These are phyloP conservation scores for Rhinolophus sinicus DNA, from an alignment of 2,113 vertebrate genomes.

Conservation along the genomic window DNA sequence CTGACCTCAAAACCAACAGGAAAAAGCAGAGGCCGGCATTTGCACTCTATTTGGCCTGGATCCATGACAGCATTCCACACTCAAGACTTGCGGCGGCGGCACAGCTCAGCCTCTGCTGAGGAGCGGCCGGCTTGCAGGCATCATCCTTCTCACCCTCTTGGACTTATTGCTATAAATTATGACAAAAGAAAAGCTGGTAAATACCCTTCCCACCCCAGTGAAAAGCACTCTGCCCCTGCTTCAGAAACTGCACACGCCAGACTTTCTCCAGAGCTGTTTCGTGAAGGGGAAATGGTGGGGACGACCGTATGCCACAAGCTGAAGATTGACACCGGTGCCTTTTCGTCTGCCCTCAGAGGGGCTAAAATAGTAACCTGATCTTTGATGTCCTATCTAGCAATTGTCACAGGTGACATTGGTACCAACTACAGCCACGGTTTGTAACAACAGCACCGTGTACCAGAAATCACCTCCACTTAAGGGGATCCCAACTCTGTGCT, in stretches of 20 bases:
- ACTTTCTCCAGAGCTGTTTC: not conserved
- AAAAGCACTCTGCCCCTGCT: not conserved
- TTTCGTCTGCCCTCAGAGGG: not conserved
- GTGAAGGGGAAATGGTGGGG: not conserved
- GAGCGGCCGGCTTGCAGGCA: not conserved
- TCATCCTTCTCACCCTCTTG: not conserved
- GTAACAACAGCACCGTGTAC: not conserved
- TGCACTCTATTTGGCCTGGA: constrained; percentile 54
- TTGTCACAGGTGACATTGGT: not conserved
- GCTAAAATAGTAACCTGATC: not conserved
- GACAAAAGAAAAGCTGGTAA: not conserved
- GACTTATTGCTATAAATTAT: not conserved
- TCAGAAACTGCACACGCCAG: not conserved
- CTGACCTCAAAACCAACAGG: constrained; percentile 35
- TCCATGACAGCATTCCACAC: constrained; percentile 27
- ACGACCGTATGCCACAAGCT: rapidly evolving
- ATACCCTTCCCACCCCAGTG: rapidly evolving
- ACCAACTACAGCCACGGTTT: not conserved
- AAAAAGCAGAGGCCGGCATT: constrained; percentile 59
- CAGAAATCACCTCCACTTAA: not conserved
- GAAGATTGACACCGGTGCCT: not conserved
- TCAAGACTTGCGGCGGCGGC: constrained; percentile 24
- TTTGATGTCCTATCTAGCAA: not conserved
- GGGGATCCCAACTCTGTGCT: not conserved
- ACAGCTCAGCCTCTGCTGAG: not conserved